Evolutionary conservation across 2,888 invertebrate genomes (phyloP), one percentile per base, ranked within the genome.

Genomic region (Tetramorium bicarinatum): DNA sequence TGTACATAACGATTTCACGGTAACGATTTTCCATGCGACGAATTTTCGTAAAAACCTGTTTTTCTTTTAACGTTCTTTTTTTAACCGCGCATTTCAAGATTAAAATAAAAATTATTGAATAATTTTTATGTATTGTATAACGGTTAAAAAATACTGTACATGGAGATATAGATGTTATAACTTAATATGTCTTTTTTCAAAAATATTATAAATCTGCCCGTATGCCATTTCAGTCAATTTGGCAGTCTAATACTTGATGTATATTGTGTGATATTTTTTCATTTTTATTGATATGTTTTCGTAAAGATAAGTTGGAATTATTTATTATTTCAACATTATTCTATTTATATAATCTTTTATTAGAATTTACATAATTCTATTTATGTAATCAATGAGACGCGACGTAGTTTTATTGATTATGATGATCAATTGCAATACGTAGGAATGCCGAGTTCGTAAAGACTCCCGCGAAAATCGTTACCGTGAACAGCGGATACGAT

Each of bases 11-110:
- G 29, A 61, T 72, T 29, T 62, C 85, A 59, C 79, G 84, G 79
- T 89, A 84, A 84, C 85, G 87, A 87, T 88, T 84, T 83, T 82
- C 85, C 67, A 77, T 9, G 72, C 64, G 77, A 84, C 62, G 47
- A 81, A 25, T 82, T 89, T 75, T 54, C 13, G 34, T 61, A 59
- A 18, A 41, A 52, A 38, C 8, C 18, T 52, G 18, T 34, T 34
- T 18, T 21, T 0, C 8, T 11, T 13, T 47, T 21, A 1, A 66
- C 25, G 4, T 44, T 21, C 13, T 38, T 3, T 59, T 15, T 49
- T 47, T 0, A 34, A 47, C 44, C 13, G 15, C 38, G 34, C n/a
- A 9, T 29, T 54, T 54, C 13, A 21, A 34, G 9, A 59, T 29
- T n/a, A n/a, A 11, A 13, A 67, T 0, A 15, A 44, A 79, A 59